Conservation (phyloP, 1,140 invertebrate species). For the Temnothorax longispinosus region DNA sequence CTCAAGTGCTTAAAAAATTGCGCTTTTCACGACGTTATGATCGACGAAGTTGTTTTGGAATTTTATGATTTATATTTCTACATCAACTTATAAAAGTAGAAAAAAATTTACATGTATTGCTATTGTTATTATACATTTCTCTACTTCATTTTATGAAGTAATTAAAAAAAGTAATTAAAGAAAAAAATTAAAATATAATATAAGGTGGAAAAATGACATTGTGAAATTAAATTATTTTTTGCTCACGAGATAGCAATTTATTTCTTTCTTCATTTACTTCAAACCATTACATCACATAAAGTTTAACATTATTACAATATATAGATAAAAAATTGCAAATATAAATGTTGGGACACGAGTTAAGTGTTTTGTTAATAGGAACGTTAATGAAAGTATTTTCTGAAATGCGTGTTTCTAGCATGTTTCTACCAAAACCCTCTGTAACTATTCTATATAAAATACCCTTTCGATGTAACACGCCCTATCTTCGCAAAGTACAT, state of each 20-base stretch:
- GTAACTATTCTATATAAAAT: not conserved
- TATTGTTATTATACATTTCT: not conserved
- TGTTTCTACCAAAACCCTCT: not conserved
- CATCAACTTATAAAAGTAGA: not conserved
- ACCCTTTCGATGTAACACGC: not conserved
- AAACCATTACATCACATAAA: not conserved
- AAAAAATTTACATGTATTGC: no score
- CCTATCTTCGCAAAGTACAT: conserved; percentile 27
- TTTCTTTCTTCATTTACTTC: not conserved
- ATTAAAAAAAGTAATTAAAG: not conserved
- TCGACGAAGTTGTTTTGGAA: not conserved
- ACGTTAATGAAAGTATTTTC: conserved; percentile 18
- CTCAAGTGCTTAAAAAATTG: conserved; percentile 13
- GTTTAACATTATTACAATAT: not conserved
- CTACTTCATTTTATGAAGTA: not conserved
- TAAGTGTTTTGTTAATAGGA: not conserved
- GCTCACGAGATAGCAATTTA: no score
- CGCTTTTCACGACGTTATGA: not conserved
- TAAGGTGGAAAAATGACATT: not conserved
- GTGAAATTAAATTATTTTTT: not conserved
- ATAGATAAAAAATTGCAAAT: not conserved
- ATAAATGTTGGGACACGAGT: not conserved
- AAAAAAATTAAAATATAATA: not conserved
- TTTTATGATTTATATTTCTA: not conserved
- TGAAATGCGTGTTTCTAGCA: not conserved